A percentile compares a stretch with the other conserved stretches of the same genome.
These are phyloP conservation scores for Sebastes cheni DNA, from an alignment of 2,797 vertebrate species.

Conservation along the genomic window DNA sequence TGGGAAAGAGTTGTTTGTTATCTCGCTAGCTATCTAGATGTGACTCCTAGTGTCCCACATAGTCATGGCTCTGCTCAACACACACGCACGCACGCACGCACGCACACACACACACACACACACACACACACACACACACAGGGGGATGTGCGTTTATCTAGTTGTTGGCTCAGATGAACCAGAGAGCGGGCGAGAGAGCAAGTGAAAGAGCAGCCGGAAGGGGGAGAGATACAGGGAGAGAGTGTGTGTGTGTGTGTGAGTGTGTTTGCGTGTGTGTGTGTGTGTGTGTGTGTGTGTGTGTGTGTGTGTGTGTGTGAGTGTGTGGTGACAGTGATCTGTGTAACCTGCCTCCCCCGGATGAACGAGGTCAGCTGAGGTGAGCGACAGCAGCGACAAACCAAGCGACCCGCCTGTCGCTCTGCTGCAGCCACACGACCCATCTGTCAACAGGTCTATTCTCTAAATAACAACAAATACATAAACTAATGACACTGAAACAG, in stretches of 20 bases:
- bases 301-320: background rate
- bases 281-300: background rate
- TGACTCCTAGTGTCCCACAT: conserved; percentile 32
- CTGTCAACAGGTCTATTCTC: background rate
- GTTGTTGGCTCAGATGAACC: background rate
- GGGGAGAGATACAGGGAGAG: background rate
- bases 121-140: background rate
- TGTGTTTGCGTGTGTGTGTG: background rate
- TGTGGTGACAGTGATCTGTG: conserved; percentile 13
- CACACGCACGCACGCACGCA: conserved; percentile 15
- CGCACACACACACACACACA: conserved; percentile 1
- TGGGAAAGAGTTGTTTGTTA: conserved; percentile 52
- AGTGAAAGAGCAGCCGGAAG: conserved; percentile 1
- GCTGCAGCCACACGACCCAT: background rate
- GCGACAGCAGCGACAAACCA: background rate
- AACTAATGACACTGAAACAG: background rate
- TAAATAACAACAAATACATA: background rate
- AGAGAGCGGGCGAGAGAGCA: background rate
- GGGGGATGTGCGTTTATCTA: background rate
- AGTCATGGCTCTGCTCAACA: background rate
- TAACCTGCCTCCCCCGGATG: background rate
- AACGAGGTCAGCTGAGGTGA: conserved; percentile 44
- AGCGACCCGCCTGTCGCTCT: background rate
- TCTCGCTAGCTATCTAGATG: conserved; percentile 20
- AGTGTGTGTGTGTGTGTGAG: background rate